phyloP scores from a whole-genome alignment of 2,888 invertebrate genomes.

The Adela reaumurella region DNA sequence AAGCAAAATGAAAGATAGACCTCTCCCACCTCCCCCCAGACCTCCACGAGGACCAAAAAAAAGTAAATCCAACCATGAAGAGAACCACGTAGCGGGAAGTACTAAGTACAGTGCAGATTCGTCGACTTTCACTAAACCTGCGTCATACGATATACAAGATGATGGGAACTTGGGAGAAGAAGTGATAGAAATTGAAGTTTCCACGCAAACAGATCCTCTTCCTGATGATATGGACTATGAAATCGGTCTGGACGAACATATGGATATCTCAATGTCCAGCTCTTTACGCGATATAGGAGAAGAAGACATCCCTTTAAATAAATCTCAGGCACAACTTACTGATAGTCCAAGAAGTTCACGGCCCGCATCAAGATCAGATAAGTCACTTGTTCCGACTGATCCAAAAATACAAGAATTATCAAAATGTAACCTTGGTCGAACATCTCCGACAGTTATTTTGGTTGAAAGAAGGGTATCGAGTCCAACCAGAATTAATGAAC shows the following conservation, averaged over 20 bases:
- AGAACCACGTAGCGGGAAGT: conserved; percentile 15
- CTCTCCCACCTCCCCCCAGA: conserved; percentile 81
- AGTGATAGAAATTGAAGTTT: conserved; percentile 67
- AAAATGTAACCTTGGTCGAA: conserved; percentile 51
- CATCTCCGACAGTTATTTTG: conserved; percentile 60
- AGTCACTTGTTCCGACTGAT: conserved; percentile 53
- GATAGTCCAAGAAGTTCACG: conserved; percentile 44
- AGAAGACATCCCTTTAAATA: conserved; percentile 51
- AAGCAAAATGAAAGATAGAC: conserved; percentile 80
- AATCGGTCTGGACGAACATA: conserved; percentile 44
- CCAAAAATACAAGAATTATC: conserved; percentile 53
- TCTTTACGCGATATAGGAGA: conserved; percentile 43
- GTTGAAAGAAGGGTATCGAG: conserved; percentile 59
- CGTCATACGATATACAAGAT: not conserved
- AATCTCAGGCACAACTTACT: conserved; percentile 44
- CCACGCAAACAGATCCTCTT: conserved; percentile 81
- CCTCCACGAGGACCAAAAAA: conserved; percentile 66
- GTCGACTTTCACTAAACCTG: not conserved
- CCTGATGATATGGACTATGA: conserved; percentile 74
- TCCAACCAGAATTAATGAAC: conserved; percentile 56
- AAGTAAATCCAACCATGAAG: conserved; percentile 31
- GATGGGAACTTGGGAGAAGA: conserved; percentile 20
- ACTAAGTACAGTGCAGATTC: not conserved
- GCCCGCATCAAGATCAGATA: conserved; percentile 55
- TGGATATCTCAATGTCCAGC: conserved; percentile 45